Conservation (phyloP, 2,888 invertebrate genomes). For the Sarcophaga rosellei region DNA sequence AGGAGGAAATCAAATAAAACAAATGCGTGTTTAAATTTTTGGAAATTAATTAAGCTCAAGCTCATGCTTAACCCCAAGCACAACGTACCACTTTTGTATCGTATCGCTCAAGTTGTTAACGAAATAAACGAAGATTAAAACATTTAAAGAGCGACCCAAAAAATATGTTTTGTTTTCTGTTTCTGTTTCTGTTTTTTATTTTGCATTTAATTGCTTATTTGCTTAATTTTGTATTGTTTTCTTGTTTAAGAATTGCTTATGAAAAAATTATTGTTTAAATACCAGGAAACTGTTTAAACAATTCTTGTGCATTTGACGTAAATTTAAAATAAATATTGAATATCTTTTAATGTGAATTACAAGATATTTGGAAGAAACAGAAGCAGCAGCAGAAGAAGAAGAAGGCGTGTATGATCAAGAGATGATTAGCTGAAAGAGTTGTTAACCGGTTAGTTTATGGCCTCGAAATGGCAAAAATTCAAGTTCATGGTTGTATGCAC, state of each 20-base stretch:
- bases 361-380: neutral
- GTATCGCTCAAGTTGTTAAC: too few species aligned
- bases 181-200: too few species aligned
- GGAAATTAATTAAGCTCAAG: neutral
- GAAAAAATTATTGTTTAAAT: neutral
- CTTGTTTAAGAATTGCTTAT: neutral
- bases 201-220: neutral
- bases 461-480: too few species aligned
- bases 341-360: neutral
- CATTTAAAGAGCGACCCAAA: neutral
- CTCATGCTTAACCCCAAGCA: neutral
- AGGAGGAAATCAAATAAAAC: neutral
- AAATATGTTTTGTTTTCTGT: too few species aligned
- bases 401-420: too few species aligned
- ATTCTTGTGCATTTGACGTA: neutral
- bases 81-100: neutral
- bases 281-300: neutral
- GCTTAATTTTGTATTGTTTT: neutral
- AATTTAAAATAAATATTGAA: neutral
- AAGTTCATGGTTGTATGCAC: too few species aligned
- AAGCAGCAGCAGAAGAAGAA: neutral
- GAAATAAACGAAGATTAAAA: neutral
- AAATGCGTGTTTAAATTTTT: neutral
- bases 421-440: too few species aligned
- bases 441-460: too few species aligned